Evolutionary conservation across 2,113 vertebrate species (phyloP), one percentile per base, ranked within the genome.

Genomic region (Coturnix japonica): DNA sequence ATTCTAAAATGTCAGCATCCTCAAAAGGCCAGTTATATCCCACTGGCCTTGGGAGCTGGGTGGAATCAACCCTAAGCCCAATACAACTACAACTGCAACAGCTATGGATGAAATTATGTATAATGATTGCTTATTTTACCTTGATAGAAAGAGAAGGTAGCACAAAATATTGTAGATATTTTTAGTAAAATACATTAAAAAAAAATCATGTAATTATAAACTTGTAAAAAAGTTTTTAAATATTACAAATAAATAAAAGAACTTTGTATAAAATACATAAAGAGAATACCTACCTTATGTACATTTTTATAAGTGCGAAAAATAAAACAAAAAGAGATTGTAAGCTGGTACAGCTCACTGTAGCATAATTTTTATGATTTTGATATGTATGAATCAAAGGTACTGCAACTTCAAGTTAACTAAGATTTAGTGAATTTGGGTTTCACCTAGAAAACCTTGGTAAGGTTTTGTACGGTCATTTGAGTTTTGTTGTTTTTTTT

Each of bases 351-450:
- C 23, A 84, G 44, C 91, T 96, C 83, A 77, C 51, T 65, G 89
- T 11, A 74, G 67, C 56, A 94, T 95, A 85, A 87, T 90, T 95
- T 91, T 96, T 86, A 67, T 92, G 80, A 96, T 82, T 96, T 96
- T 93, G 89, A 85, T 81, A 91, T 54, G 54, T 65, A 95, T 90
- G 74, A 85, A 87, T 91, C 93, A 71, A 96, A 83, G 72, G 59
- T 84, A 91, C 90, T 93, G 49, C 41, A 91, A 92, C 39, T 57
- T 37, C 41, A 72, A 94, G 56, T 59, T 88, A 90, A 96, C 89
- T 84, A 91, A 88, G 69, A 91, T 91, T 75, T 92, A 96, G 89
- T 77, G 65, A 96, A 93, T 91, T 73, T 93, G 33, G 19, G 46
- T 91, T 95, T 90, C 83, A 82, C 73, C 65, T 22, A 81, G 90